Evolutionary conservation across 2,113 vertebrate genomes (phyloP).

Genomic region (Turdus rufiventris): DNA sequence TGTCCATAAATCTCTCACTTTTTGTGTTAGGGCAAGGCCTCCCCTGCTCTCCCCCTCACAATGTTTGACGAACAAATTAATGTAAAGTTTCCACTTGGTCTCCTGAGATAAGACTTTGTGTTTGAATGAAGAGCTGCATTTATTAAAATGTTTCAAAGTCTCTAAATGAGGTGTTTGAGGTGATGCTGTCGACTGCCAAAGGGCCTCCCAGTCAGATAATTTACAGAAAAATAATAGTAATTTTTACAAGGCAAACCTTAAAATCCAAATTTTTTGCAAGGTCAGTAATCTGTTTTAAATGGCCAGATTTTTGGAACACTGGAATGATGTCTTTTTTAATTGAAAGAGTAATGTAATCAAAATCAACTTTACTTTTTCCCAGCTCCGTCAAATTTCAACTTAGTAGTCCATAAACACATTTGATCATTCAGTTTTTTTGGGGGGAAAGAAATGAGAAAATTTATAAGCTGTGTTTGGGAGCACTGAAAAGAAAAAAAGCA

Average conservation of each 20-base stretch:
- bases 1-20: not conserved
- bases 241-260: not conserved
- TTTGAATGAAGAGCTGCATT: not conserved
- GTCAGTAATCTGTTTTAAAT: not conserved
- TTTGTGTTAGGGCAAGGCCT: not conserved
- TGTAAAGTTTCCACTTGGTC: not conserved
- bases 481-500: not conserved
- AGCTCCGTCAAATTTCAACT: not conserved
- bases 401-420: not conserved
- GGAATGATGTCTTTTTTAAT: not conserved
- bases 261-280: not conserved
- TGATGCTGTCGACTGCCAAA: not conserved
- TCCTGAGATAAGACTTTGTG: not conserved
- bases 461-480: not conserved
- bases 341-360: not conserved
- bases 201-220: not conserved
- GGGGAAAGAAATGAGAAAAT: not conserved
- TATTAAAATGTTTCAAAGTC: not conserved
- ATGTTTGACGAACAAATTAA: not conserved
- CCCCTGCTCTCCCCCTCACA: not conserved
- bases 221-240: not conserved
- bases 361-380: not conserved
- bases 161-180: not conserved
- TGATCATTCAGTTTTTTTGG: not conserved
- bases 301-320: not conserved